Evolutionary conservation across 1,140 invertebrate species (phyloP).

Genomic region (Rhynchophorus ferrugineus): DNA sequence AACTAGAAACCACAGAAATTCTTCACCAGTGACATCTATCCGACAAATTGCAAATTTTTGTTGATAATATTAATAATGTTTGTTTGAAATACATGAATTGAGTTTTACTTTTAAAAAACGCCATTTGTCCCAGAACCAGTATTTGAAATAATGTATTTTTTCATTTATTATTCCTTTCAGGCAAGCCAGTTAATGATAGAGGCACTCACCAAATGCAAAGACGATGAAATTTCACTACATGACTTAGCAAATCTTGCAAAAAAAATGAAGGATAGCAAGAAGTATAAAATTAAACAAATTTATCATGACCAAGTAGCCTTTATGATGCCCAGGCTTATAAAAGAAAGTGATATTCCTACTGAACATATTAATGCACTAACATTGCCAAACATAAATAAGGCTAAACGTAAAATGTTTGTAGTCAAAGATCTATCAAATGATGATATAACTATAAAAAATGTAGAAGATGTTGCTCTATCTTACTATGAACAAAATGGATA

Average conservation of each 20-base stretch:
- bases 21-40: too few relatives aligned
- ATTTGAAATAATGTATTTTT: too few relatives aligned
- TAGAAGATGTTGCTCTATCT: neutral
- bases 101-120: too few relatives aligned
- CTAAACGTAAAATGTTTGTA: neutral
- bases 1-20: too few relatives aligned
- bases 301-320: neutral
- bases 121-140: too few relatives aligned
- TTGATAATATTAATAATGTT: too few relatives aligned
- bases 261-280: neutral
- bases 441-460: neutral
- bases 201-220: neutral
- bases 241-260: constrained; percentile 1
- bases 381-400: neutral
- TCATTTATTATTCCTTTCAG: constrained; percentile 5
- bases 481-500: constrained; percentile 6
- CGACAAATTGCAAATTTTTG: too few relatives aligned
- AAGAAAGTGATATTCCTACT: neutral
- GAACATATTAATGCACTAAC: neutral
- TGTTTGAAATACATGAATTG: too few relatives aligned
- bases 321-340: neutral
- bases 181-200: neutral
- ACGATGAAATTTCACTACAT: neutral
- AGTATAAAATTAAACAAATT: constrained; percentile 1
- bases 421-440: too few relatives aligned